Base-by-base conservation (phyloP, 1,140 invertebrate species). In the Sinonovacula constricta region DNA sequence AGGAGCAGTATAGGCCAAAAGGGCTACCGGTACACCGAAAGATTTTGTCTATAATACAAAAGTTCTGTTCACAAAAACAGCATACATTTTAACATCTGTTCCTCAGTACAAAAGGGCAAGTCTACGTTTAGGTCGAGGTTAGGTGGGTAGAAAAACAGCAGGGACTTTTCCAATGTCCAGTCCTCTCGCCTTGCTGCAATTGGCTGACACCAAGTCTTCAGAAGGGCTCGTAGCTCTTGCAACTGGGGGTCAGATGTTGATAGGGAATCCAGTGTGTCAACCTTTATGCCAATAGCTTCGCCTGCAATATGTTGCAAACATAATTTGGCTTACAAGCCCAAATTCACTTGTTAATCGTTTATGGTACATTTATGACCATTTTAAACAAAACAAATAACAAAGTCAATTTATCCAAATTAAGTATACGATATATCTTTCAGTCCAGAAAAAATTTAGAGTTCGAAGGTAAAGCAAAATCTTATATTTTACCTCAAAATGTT, bases 51-150 rank as follows among this genome's bases (percentile, higher is more conserved):
- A n/a, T n/a, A n/a, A n/a, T n/a, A n/a, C n/a, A n/a, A n/a, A n/a
- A n/a, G n/a, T n/a, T n/a, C n/a, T n/a, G n/a, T n/a, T n/a, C n/a
- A n/a, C n/a, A n/a, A n/a, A n/a, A n/a, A n/a, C n/a, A n/a, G n/a
- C n/a, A 45, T 45, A 45, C 39, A 7, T 18, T 7, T 45, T 45
- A 18, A 45, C 7, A 45, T 45, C 7, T 18, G 39, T 45, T 45
- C 18, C 18, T 45, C 68, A 2, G 68, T 70, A 24, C 68, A 70
- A 45, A 15, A 15, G 18, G 68, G 68, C 18, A 70, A 26, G 28
- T 70, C 68, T 45, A 39, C 36, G 31, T 70, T 70, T 28, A n/a
- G 15, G 31, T 70, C 68, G 28, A 70, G 22, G 30, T 39, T 70
- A 22, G 68, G 56, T 26, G 68, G 68, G 24, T 26, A 45, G 22